These are phyloP conservation scores for Mormyrus hasselquistii DNA, from an alignment of 2,797 vertebrate genomes.

Conservation along the genomic window DNA sequence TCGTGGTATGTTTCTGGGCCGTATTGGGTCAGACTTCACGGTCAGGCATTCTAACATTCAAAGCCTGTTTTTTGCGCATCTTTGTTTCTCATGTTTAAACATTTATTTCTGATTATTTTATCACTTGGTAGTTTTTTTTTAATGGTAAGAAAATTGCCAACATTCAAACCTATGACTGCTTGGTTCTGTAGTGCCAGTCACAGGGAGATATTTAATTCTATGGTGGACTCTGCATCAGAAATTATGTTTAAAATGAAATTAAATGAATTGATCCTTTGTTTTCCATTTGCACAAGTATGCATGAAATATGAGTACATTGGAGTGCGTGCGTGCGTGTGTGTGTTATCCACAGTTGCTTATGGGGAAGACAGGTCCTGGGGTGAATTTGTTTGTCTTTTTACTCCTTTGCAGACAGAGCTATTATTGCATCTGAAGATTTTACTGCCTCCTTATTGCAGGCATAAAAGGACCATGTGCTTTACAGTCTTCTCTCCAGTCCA, in stretches of 20 bases:
- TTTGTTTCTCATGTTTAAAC: not conserved
- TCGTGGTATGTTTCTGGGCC: not conserved
- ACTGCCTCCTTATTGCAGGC: not conserved
- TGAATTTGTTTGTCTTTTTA: not conserved
- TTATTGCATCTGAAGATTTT: conserved; percentile 8
- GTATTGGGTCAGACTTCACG: not conserved
- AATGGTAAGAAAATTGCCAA: not conserved
- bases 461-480: conserved; percentile 2
- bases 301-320: not conserved
- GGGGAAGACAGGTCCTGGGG: not conserved
- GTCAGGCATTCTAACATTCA: not conserved
- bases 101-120: not conserved
- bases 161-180: not conserved
- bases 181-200: not conserved
- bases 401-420: not conserved
- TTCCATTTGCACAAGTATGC: not conserved
- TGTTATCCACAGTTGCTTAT: not conserved
- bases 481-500: conserved; percentile 23
- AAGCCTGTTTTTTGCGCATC: not conserved
- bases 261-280: not conserved
- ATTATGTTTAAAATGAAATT: not conserved
- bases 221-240: not conserved
- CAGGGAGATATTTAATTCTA: not conserved
- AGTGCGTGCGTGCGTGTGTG: not conserved
- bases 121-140: not conserved